These are phyloP conservation scores for Selene dorsalis DNA, from an alignment of 2,797 vertebrate species.

Conservation along the genomic window DNA sequence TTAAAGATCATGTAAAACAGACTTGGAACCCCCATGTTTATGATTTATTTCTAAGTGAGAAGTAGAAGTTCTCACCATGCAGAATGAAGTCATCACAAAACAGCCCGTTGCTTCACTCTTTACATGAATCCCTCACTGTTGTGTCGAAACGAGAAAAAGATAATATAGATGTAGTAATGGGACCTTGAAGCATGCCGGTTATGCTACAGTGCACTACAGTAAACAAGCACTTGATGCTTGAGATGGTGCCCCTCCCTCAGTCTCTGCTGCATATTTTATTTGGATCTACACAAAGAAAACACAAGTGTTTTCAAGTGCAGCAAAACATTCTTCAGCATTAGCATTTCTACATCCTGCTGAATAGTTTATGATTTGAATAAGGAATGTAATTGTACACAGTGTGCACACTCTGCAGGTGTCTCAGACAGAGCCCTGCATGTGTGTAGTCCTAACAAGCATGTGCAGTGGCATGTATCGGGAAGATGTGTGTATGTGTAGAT, in stretches of 20 bases:
- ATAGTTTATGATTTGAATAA: not conserved
- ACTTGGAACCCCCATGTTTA: not conserved
- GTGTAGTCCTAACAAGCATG: slow-evolving; percentile 2
- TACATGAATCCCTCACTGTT: not conserved
- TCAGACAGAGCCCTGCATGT: not conserved
- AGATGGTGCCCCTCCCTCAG: not conserved
- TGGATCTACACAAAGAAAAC: slow-evolving; percentile 10
- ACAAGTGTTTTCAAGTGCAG: not conserved
- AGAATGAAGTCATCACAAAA: not conserved
- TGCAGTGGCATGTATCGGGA: not conserved
- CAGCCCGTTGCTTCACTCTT: not conserved
- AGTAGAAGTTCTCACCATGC: not conserved
- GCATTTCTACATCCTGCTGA: not conserved
- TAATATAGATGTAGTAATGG: not conserved
- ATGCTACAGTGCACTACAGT: not conserved
- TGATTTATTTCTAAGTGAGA: not conserved
- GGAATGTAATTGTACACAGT: slow-evolving; percentile 3
- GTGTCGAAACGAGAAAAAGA: not conserved
- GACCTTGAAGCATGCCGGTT: not conserved
- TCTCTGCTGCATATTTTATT: not conserved
- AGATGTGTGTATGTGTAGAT: slow-evolving; percentile 5
- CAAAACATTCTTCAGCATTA: not conserved
- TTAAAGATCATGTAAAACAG: not conserved
- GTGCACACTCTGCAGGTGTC: slow-evolving; percentile 30
- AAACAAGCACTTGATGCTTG: not conserved